Conservation (phyloP, 2,113 vertebrate genomes). For the cattle (Bos taurus) region ARS-UCD2.0 NC_037332.1:18899501-18900000, state of each 20-base stretch:
- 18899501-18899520: background rate
- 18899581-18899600: background rate
- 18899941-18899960: constrained; percentile 68
- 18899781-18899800: background rate
- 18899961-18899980: constrained; percentile 53
- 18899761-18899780: background rate
- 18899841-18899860: background rate
- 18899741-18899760: background rate
- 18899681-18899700: background rate
- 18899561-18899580: background rate
- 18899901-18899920: constrained; percentile 51
- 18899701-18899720: background rate
- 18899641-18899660: background rate
- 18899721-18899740: background rate
- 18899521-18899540: background rate
- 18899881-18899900: background rate
- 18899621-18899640: background rate
- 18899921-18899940: constrained; percentile 55
- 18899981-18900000: constrained; percentile 58
- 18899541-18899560: background rate
- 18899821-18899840: background rate
- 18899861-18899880: background rate
- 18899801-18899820: background rate
- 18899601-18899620: background rate
- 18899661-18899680: background rate